These are phyloP conservation scores for Cladopsammia gracilis DNA, from an alignment of 64 coral and sea anemone genomes.

Conservation along the genomic window DNA sequence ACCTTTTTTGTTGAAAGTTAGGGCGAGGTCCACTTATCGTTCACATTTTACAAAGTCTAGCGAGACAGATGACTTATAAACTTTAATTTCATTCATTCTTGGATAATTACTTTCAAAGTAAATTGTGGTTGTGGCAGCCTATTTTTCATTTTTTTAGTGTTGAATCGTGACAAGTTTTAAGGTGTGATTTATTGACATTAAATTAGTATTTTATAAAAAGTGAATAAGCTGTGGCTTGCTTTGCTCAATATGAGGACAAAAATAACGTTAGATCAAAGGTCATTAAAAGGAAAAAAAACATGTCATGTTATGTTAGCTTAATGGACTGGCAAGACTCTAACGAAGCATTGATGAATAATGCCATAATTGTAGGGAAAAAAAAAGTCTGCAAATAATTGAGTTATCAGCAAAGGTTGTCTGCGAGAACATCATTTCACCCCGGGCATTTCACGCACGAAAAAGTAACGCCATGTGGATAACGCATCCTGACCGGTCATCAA, in stretches of 20 bases:
- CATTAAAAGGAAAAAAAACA: neutral
- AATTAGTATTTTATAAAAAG: neutral
- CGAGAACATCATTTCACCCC: conserved; percentile 22
- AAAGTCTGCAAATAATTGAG: neutral
- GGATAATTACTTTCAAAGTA: neutral
- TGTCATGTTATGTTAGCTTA: conserved; percentile 29
- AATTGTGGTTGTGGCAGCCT: neutral
- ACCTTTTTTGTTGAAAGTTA: conserved; percentile 35
- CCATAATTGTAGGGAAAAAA: conserved; percentile 9
- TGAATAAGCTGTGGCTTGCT: neutral
- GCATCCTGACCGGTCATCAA: neutral
- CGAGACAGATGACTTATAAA: neutral
- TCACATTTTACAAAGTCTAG: conserved; percentile 10
- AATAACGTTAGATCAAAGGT: conserved; percentile 24
- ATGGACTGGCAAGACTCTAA: conserved; percentile 20
- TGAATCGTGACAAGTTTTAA: neutral
- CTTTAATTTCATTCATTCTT: neutral
- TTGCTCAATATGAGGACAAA: neutral
- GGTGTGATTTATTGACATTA: neutral
- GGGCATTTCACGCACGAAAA: conserved; percentile 40
- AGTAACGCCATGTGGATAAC: neutral
- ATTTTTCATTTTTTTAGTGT: neutral
- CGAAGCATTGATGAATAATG: neutral
- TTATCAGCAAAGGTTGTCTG: neutral
- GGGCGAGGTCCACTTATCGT: conserved; percentile 49